Evolutionary conservation across 2,797 vertebrate species (phyloP), one percentile per base, ranked within the genome.

Genomic region (Danio albolineatus): DNA sequence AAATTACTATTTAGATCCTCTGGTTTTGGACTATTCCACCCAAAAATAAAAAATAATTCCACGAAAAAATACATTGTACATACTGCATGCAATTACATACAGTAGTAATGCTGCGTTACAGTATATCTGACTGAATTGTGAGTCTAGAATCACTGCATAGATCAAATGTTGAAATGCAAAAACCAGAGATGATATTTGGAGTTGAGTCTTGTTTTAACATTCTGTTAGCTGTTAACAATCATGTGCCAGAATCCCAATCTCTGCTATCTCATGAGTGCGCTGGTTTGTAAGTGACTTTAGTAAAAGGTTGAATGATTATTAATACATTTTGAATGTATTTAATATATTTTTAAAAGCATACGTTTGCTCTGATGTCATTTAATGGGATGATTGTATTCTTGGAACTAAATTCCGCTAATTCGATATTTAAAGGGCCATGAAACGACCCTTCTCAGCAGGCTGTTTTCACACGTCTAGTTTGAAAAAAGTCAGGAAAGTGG

Each of bases 121-220:
- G 19, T 19, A 1, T 13, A 54, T 43, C 38, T 71, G 38, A 61
- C 8, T 1, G 17, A 57, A 64, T 46, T 64, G 13, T 56, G 44
- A 67, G 17, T 41, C 21, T 60, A 74, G 13, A 10, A 51, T n/a
- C 17, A 51, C 13, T 44, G 1, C 39, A 41, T 10, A 66, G 54
- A 28, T 48, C 13, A 64, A 19, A 38, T 61, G 41, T 28, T 78
- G n/a, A n/a, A n/a, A 5, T 76, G 53, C 28, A 61, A 67, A 38
- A 64, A 36, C 67, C 17, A 14, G 10, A 72, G 46, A 71, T 75
- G 12, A 19, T 66, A 10, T 44, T 62, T 64, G 10, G 10, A 56
- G 19, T 67, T 13, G 10, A 21, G 0, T 76, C 21, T 41, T 73
- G 9, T 59, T 36, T 69, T 80, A 62, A 64, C 57, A 21, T 9